A percentile compares a stretch with the other conserved stretches of the same genome.
These are phyloP conservation scores for Lasioglossum leucozonium DNA, from an alignment of 2,888 invertebrate species.

Conservation along the genomic window DNA sequence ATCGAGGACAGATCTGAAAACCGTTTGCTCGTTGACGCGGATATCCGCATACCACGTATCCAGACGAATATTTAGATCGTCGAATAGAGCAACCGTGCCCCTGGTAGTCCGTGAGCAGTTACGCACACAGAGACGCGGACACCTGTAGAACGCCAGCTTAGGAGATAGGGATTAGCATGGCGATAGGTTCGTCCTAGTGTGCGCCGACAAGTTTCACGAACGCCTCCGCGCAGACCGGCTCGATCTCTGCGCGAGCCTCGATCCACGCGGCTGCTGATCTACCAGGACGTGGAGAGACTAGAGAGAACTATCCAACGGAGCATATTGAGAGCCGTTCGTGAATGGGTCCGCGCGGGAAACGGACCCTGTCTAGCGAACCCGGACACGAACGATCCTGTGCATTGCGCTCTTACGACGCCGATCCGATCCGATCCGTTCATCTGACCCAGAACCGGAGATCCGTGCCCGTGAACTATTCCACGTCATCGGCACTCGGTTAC, in stretches of 20 bases:
- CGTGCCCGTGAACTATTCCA: slow-evolving; percentile 66
- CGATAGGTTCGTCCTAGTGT: neutral
- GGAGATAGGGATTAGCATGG: neutral
- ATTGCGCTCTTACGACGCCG: slow-evolving; percentile 54
- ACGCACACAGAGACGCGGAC: slow-evolving; percentile 18
- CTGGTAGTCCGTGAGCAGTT: slow-evolving; percentile 18
- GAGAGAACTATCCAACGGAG: neutral
- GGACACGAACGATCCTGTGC: slow-evolving; percentile 60
- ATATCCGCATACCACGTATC: slow-evolving; percentile 56
- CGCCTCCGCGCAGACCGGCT: slow-evolving; percentile 17
- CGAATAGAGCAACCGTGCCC: slow-evolving; percentile 31
- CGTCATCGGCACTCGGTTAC: neutral
- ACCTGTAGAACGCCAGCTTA: neutral
- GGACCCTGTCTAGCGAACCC: slow-evolving; percentile 65
- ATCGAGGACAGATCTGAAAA: slow-evolving; percentile 45
- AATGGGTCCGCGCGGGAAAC: slow-evolving; percentile 64
- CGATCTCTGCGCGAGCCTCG: slow-evolving; percentile 18
- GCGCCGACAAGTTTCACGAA: slow-evolving; percentile 20
- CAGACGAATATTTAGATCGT: slow-evolving; percentile 52
- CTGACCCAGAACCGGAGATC: slow-evolving; percentile 65
- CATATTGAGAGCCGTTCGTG: slow-evolving; percentile 36
- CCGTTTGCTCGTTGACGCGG: slow-evolving; percentile 42
- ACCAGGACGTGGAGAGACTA: slow-evolving; percentile 25
- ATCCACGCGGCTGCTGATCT: slow-evolving; percentile 14
- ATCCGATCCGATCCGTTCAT: slow-evolving; percentile 53